Percentiles rank a stretch among this genome's conserved stretches.
phyloP scores from a whole-genome alignment of 2,113 vertebrate genomes.

The Mionectes macconnelli region DNA sequence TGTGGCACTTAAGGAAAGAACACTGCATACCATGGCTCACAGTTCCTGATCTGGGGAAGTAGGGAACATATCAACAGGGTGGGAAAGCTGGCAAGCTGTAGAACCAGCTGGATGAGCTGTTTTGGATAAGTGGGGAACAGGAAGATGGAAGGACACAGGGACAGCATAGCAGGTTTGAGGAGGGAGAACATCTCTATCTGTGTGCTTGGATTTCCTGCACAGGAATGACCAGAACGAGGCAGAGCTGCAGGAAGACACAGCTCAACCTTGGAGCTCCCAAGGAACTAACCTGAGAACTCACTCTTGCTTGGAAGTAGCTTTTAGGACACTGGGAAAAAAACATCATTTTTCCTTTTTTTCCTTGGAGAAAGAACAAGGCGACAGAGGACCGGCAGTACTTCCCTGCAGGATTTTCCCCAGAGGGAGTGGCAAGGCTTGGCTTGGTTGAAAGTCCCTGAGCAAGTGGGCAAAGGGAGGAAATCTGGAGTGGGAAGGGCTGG shows the following conservation, averaged over 20 bases:
- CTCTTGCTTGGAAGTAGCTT: not conserved
- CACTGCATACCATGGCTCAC: fast-evolving
- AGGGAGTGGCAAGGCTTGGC: not conserved
- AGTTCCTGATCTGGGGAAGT: not conserved
- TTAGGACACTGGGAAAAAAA: no score
- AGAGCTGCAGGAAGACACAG: not conserved
- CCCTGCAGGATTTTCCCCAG: not conserved
- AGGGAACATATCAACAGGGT: not conserved
- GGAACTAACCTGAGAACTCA: fast-evolving
- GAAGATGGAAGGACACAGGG: not conserved
- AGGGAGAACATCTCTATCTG: not conserved
- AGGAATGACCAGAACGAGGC: not conserved
- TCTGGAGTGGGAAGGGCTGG: not conserved
- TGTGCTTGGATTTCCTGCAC: not conserved
- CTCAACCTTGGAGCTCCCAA: not conserved
- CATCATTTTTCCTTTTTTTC: not conserved
- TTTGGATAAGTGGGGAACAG: not conserved
- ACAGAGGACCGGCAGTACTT: not conserved
- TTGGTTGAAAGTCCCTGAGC: not conserved
- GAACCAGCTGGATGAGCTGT: not conserved
- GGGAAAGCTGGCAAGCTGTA: not conserved
- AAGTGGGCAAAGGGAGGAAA: not conserved
- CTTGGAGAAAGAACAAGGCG: not conserved
- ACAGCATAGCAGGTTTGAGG: not conserved
- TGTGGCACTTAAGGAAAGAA: not conserved